Percentiles rank a stretch among this genome's conserved stretches.
phyloP scores from a whole-genome alignment of 2,888 invertebrate species.

The Diarsia mendica region DNA sequence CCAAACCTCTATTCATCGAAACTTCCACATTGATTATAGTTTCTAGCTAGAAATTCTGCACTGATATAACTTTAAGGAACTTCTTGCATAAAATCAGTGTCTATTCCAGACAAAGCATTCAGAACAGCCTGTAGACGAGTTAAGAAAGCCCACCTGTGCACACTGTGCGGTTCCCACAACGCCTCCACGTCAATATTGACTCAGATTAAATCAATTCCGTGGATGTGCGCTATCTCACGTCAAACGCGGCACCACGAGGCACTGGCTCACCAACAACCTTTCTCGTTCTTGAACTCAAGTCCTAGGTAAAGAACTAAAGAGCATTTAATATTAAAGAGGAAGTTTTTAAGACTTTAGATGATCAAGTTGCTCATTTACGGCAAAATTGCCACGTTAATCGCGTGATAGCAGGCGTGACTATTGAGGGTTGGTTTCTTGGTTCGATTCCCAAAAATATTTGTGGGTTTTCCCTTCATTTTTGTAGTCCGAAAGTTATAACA shows the following conservation, averaged over 20 bases:
- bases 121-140: conserved; percentile 65
- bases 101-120: background rate
- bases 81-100: background rate
- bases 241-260: conserved; percentile 42
- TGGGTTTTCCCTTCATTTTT: background rate
- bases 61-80: background rate
- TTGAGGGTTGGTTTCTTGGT: background rate
- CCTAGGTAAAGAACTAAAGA: conserved; percentile 22
- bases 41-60: background rate
- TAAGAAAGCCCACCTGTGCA: conserved; percentile 85
- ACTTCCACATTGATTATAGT: background rate
- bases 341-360: background rate
- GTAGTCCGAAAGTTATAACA: background rate
- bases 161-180: conserved; percentile 84
- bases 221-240: conserved; percentile 82
- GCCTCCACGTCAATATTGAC: conserved; percentile 87
- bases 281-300: conserved; percentile 27
- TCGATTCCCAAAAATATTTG: background rate
- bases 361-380: background rate
- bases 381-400: background rate
- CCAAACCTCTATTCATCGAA: background rate
- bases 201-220: conserved; percentile 86
- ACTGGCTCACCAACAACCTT: conserved; percentile 24
- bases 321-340: background rate
- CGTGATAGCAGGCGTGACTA: background rate